phyloP scores from a whole-genome alignment of 2,113 vertebrate genomes.

The Furnarius figulus region DNA sequence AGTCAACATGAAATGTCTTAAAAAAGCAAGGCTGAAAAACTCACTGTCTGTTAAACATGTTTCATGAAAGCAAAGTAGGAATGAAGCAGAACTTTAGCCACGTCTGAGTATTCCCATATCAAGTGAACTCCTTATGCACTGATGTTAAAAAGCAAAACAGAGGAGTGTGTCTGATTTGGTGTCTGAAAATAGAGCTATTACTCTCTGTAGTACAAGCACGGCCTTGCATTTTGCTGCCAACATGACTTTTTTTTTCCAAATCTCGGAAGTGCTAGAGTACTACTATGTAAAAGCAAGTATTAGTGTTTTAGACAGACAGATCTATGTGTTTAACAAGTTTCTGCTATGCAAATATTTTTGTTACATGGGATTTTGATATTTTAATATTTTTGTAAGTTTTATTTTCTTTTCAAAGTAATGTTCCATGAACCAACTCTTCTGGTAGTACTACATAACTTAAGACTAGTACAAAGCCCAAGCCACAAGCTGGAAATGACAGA shows the following conservation, averaged over 20 bases:
- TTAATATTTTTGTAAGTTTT: background rate
- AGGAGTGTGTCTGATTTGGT: background rate
- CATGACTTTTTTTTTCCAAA: rapidly evolving
- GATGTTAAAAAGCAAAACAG: background rate
- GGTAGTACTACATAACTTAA: background rate
- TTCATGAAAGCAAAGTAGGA: background rate
- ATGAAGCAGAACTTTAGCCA: background rate
- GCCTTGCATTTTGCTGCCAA: background rate
- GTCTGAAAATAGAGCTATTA: background rate
- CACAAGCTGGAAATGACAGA: background rate
- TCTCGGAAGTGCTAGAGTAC: background rate
- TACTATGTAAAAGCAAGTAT: background rate
- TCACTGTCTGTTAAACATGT: background rate
- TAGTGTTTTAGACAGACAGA: background rate
- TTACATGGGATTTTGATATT: background rate
- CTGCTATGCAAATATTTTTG: background rate
- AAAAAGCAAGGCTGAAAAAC: background rate
- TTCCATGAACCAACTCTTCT: background rate
- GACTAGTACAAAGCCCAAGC: background rate
- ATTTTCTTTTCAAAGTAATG: background rate
- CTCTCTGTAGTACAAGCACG: background rate
- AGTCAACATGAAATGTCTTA: background rate
- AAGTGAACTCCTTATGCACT: background rate
- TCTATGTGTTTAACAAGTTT: background rate
- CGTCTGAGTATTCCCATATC: background rate